Evolutionary conservation across 2,113 vertebrate genomes (phyloP), one percentile per base, ranked within the genome.

Genomic region (Periophthalmus modestus): DNA sequence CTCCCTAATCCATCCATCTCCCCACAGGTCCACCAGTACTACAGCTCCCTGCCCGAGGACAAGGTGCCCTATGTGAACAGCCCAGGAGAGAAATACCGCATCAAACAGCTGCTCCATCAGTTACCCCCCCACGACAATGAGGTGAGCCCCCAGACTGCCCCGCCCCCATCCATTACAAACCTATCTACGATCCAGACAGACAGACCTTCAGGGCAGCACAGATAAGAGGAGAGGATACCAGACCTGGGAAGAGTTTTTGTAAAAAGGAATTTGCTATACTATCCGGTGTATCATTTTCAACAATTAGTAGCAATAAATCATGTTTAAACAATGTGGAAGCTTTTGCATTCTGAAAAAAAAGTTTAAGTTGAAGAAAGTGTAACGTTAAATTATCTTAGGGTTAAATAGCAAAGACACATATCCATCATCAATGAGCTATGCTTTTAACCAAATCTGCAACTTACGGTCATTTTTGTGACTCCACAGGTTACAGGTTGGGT

Each of bases 61-160:
- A 99, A 98, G 89, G 95, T 99, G 52, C 98, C 98, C 43, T 99
- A 98, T 3, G 97, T 99, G 81, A 98, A 98, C 94, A 99, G 98
- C 89, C 95, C 96, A 0, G 97, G 98, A 85, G 98, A 99, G 90
- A 98, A 99, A 82, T 94, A 96, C 79, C 94, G 97, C 46, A 98
- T 99, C 89, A 98, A 97, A 78, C 97, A 99, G 92, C 97, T 99
- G 54, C 90, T 99, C 69, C 96, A 99, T 85, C 98, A 99, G 92
- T 95, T 99, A 77, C 98, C 98, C 0, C 98, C 98, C 0, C 98
- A 99, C 7, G 97, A 99, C 96, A 99, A 98, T 91, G 97, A 99
- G 96, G 98, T 98, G 84, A 95, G 95, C 90, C 71, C 33, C 81
- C 80, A 71, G 62, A 78, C 66, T 28, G 57, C 55, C 59, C 78